Percentiles rank a stretch among this genome's conserved stretches.
phyloP scores from a whole-genome alignment of 2,888 invertebrate genomes.

The Apocheima hispidaria region DNA sequence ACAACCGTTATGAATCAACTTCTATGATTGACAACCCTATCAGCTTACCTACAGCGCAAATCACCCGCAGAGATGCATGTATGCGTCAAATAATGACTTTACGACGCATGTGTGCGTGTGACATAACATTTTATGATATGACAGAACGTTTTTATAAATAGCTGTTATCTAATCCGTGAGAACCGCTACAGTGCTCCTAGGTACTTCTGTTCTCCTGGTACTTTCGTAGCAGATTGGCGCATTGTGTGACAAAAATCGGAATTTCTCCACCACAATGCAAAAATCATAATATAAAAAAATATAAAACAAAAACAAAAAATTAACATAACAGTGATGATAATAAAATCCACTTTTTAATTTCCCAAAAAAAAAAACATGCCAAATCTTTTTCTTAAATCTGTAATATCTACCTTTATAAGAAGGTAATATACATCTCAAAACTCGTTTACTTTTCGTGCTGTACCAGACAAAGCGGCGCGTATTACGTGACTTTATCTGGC shows the following conservation, averaged over 20 bases:
- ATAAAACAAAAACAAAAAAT: background rate
- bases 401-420: background rate
- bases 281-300: background rate
- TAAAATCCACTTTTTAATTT: too few species aligned
- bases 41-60: slow-evolving; percentile 68
- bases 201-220: slow-evolving; percentile 41
- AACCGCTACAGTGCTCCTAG: slow-evolving; percentile 24
- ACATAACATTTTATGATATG: slow-evolving; percentile 56
- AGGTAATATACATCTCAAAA: slow-evolving; percentile 1
- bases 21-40: slow-evolving; percentile 63
- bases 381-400: too few species aligned
- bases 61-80: slow-evolving; percentile 74
- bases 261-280: background rate
- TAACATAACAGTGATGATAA: background rate
- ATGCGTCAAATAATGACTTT: slow-evolving; percentile 28
- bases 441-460: slow-evolving; percentile 5
- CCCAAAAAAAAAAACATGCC: too few species aligned
- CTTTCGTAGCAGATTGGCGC: slow-evolving; percentile 43
- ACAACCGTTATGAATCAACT: slow-evolving; percentile 44
- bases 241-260: slow-evolving; percentile 24
- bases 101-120: slow-evolving; percentile 45
- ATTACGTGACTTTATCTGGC: slow-evolving; percentile 32
- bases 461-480: slow-evolving; percentile 24
- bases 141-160: slow-evolving; percentile 50
- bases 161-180: slow-evolving; percentile 30